A percentile compares a stretch with the other conserved stretches of the same genome.
These are phyloP conservation scores for Octopus bimaculoides DNA, from an alignment of 1,140 invertebrate species.

Conservation along the genomic window DNA sequence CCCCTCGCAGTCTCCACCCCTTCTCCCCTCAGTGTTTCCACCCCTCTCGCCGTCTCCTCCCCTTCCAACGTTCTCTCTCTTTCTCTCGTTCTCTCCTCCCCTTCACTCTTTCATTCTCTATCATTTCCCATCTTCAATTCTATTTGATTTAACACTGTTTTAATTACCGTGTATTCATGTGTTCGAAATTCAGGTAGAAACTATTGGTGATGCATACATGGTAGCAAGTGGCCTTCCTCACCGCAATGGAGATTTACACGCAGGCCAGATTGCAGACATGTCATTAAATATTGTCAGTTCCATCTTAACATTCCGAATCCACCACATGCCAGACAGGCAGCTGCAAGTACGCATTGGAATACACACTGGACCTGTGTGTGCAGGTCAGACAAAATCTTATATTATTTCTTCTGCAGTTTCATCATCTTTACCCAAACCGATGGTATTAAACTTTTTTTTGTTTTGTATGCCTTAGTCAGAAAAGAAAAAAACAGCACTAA, in stretches of 20 bases:
- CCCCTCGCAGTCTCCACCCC: no score
- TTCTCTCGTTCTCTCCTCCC: no score
- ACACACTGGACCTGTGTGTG: constrained; percentile 69
- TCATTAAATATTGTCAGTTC: constrained; percentile 82
- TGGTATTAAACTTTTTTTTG: neutral
- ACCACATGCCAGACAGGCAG: constrained; percentile 79
- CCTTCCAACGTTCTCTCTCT: no score
- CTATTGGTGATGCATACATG: constrained; percentile 76
- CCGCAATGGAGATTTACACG: constrained; percentile 71
- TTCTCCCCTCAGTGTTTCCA: no score
- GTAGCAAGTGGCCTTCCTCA: constrained; percentile 43
- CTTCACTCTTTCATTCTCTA: no score
- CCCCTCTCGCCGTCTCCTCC: no score
- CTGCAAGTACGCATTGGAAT: constrained; percentile 90
- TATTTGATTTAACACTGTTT: no score
- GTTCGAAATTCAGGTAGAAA: constrained; percentile 36
- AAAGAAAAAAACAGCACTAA: no score
- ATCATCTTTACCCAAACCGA: neutral
- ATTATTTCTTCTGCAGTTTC: no score
- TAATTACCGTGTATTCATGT: no score
- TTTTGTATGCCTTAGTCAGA: no score
- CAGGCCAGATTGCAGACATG: constrained; percentile 83
- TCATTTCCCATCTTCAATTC: no score
- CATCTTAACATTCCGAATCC: constrained; percentile 80
- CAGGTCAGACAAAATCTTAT: constrained; percentile 34